Evolutionary conservation across 2,797 vertebrate species (phyloP).

Genomic region (Spinibarbus caldwelli): DNA sequence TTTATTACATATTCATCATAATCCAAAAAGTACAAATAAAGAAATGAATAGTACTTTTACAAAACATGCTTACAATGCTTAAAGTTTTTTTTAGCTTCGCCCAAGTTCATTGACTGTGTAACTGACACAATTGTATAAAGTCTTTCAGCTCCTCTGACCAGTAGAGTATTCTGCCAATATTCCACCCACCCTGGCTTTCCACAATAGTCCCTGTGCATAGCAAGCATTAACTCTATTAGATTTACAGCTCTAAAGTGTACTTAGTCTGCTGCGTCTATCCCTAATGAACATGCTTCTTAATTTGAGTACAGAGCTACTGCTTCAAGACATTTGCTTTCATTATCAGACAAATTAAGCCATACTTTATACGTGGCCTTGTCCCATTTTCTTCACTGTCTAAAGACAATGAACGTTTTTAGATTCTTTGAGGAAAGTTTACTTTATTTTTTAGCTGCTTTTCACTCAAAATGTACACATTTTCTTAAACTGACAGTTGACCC

Average conservation of each 20-base stretch:
- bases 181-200: slow-evolving; percentile 68
- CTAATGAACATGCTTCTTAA: slow-evolving; percentile 58
- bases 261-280: slow-evolving; percentile 59
- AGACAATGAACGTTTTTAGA: neutral
- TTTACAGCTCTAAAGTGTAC: slow-evolving; percentile 67
- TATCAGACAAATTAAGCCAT: slow-evolving; percentile 57
- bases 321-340: slow-evolving; percentile 58
- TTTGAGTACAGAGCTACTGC: slow-evolving; percentile 51
- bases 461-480: neutral
- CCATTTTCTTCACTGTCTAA: slow-evolving; percentile 24
- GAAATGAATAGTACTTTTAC: too few species aligned
- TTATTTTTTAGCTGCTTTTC: neutral
- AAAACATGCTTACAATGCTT: neutral
- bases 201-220: slow-evolving; percentile 68
- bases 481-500: neutral
- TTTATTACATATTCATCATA: neutral
- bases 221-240: slow-evolving; percentile 74
- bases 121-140: slow-evolving; percentile 27
- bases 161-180: slow-evolving; percentile 66
- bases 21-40: neutral
- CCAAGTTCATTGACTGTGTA: slow-evolving; percentile 10
- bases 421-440: neutral
- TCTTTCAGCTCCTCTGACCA: slow-evolving; percentile 42
- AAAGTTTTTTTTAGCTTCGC: neutral
- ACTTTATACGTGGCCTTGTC: slow-evolving; percentile 39